Evolutionary conservation across 1,140 invertebrate species (phyloP), one percentile per base, ranked within the genome.

Genomic region (Eciton burchellii): DNA sequence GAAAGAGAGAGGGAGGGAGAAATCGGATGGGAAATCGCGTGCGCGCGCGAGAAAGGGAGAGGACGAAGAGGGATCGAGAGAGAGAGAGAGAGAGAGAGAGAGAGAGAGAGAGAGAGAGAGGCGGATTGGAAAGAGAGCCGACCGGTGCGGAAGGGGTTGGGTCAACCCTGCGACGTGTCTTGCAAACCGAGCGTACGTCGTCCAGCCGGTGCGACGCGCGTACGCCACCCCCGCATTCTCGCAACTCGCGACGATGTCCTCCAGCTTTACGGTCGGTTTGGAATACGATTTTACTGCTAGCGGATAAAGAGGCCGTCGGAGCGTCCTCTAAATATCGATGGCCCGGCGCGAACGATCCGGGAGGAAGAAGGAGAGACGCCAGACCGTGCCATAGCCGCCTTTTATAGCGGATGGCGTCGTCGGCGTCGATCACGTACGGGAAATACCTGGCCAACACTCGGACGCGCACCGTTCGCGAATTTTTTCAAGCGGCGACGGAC

Each of bases 101-200:
- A 35, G 35, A 35, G 35, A 35, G 35, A 35, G 35, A 35, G 35
- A 35, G 26, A 43, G 21, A 43, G n/a, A 49, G n/a, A n/a, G n/a
- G n/a, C n/a, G n/a, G n/a, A n/a, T n/a, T n/a, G n/a, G n/a, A n/a
- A 6, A 66, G 62, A 77, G 83, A 85, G 83, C 86, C 87, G 84
- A 86, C 85, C 83, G 73, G 73, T 65, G 66, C 60, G 74, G 83
- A 81, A 84, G 88, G 84, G 83, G 84, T 72, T 89, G 88, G 89
- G 86, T 90, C 89, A 90, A 92, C 89, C 89, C 89, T 88, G 86
- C 89, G 91, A 93, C 93, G 93, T 94, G 92, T 93, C 92, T 92
- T 89, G 93, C 92, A 93, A 93, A 91, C 93, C 88, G 90, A 93
- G 87, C 92, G 90, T 90, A 88, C 90, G 85, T 85, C 85, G 79